These are phyloP conservation scores for Nemurella pictetii DNA, from an alignment of 2,888 invertebrate genomes.

Conservation along the genomic window DNA sequence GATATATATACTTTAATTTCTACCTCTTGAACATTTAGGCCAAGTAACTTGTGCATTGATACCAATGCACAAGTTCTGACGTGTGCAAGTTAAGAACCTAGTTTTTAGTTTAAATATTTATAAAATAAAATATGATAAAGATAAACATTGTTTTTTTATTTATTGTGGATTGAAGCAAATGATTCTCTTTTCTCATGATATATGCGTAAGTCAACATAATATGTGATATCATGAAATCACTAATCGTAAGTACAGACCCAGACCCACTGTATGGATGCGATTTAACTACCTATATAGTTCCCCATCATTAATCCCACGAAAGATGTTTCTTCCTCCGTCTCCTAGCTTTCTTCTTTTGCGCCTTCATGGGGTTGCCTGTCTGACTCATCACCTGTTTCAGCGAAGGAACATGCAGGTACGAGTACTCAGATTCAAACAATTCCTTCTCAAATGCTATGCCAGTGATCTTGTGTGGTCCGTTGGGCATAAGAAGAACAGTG, in stretches of 20 bases:
- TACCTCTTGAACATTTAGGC: conserved; percentile 57
- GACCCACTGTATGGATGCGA: too few relatives aligned
- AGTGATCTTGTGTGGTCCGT: conserved; percentile 94
- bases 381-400: conserved; percentile 74
- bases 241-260: too few relatives aligned
- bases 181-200: too few relatives aligned
- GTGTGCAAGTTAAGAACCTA: conserved; percentile 8
- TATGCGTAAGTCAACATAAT: too few relatives aligned
- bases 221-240: too few relatives aligned
- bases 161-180: background rate
- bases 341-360: conserved; percentile 73
- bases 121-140: conserved; percentile 17
- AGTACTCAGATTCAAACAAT: conserved; percentile 76
- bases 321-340: background rate
- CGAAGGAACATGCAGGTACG: conserved; percentile 78
- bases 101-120: conserved; percentile 30
- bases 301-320: background rate
- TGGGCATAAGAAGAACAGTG: conserved; percentile 94
- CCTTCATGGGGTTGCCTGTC: conserved; percentile 78
- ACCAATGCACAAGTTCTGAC: conserved; percentile 18
- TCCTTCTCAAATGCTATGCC: conserved; percentile 87
- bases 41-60: conserved; percentile 37
- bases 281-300: too few relatives aligned
- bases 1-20: conserved; percentile 47
- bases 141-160: background rate